Conservation (phyloP, 2,888 invertebrate species). For the Alloplasta piceator region DNA sequence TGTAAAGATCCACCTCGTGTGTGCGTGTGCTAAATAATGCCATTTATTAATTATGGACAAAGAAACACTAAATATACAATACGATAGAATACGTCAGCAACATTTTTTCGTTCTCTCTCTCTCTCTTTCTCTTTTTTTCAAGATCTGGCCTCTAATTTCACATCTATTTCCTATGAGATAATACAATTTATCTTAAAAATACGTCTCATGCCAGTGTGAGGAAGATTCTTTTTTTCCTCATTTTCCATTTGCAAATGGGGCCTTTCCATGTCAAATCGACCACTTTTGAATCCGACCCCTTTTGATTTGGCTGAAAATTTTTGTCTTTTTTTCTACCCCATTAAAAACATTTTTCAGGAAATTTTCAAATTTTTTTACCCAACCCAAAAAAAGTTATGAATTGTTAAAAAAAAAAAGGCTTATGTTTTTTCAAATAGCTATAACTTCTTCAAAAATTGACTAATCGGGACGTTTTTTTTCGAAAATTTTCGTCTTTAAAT, state of each 20-base stretch:
- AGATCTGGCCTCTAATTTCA: conserved; percentile 44
- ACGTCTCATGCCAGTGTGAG: conserved; percentile 51
- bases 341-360: too few species aligned
- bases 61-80: conserved; percentile 66
- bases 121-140: not conserved
- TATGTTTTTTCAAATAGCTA: too few species aligned
- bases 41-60: conserved; percentile 74
- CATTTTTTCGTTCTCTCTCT: conserved; percentile 2
- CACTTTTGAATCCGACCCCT: too few species aligned
- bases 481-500: too few species aligned
- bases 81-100: conserved; percentile 67
- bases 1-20: conserved; percentile 54
- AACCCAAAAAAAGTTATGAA: too few species aligned
- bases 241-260: not conserved
- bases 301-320: too few species aligned
- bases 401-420: too few species aligned
- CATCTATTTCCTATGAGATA: conserved; percentile 47
- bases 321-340: too few species aligned
- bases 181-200: conserved; percentile 53
- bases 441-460: too few species aligned
- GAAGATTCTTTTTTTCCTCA: conserved; percentile 18
- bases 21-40: conserved; percentile 69
- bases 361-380: too few species aligned
- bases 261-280: too few species aligned
- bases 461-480: too few species aligned